Evolutionary conservation across 1,140 invertebrate species (phyloP), one percentile per base, ranked within the genome.

Genomic region (Pogonomyrmex californicus): DNA sequence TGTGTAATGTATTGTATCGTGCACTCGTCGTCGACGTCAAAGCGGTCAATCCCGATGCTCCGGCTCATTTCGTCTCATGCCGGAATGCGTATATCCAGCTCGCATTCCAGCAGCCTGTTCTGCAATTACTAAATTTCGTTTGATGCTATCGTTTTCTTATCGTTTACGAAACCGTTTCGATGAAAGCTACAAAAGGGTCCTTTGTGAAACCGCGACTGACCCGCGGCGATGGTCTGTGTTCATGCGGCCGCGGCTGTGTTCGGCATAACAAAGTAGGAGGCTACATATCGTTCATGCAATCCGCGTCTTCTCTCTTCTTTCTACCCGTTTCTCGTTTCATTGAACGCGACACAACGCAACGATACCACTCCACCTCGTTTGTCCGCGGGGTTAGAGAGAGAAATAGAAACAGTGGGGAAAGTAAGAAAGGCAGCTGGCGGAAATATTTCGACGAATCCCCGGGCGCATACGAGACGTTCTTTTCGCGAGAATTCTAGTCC

Each of bases 391-490:
- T 51, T 41, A 47, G 54, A 71, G 36, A n/a, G 77, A n/a, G 33
- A 81, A 60, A 14, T 36, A 38, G 23, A 41, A 68, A 49, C 7
- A 85, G 58, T n/a, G 56, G 38, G 12, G 10, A 41, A 36, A 51
- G 36, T 10, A 63, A 68, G 62, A 85, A 85, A 78, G 75, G 79
- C 79, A 87, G 86, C 63, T 82, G 49, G 63, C 82, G 90, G 88
- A 87, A 90, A 91, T 91, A 91, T 91, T 91, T 91, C 89, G 88
- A 87, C 88, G 89, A 90, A 90, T 90, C 89, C 86, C 86, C 70
- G 54, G 60, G 79, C 83, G 83, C 85, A 82, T 89, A 79, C 85
- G 78, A 85, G 76, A 86, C 90, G 70, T 89, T 89, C 86, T 89
- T 91, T 91, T 86, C 63, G 58, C 65, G 65, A 75, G 71, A 90